phyloP scores from a whole-genome alignment of 2,113 vertebrate species.

The Eolophus roseicapilla region DNA sequence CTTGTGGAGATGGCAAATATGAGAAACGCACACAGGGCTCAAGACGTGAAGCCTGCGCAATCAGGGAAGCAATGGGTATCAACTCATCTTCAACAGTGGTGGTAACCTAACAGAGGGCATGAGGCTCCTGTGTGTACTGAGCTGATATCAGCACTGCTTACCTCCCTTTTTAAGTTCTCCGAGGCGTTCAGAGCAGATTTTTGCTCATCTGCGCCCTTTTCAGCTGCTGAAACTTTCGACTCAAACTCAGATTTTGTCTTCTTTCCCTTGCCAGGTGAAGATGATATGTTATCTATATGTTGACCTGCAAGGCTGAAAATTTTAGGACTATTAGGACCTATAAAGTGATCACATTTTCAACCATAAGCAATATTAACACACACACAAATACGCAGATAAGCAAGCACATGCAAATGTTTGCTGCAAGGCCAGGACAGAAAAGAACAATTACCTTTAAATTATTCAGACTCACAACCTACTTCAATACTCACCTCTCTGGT shows the following conservation, averaged over 20 bases:
- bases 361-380: neutral
- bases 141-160: conserved; percentile 15
- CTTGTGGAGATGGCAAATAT: neutral
- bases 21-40: neutral
- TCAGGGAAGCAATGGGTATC: neutral
- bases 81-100: neutral
- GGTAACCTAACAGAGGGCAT: neutral
- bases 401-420: conserved; percentile 51
- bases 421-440: neutral
- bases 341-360: neutral
- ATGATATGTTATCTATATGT: conserved; percentile 79
- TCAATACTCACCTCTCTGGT: conserved; percentile 83
- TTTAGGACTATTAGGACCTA: neutral
- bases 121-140: neutral
- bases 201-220: conserved; percentile 55
- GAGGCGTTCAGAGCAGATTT: conserved; percentile 76
- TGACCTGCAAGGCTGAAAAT: conserved; percentile 76
- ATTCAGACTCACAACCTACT: conserved; percentile 35
- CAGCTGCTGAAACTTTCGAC: conserved; percentile 65
- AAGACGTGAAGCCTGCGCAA: neutral
- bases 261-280: conserved; percentile 77
- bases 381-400: neutral
- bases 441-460: neutral
- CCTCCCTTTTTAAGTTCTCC: conserved; percentile 77
- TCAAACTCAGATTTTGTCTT: conserved; percentile 78